Evolutionary conservation across 2,888 invertebrate genomes (phyloP).

Genomic region (Hedya salicella): DNA sequence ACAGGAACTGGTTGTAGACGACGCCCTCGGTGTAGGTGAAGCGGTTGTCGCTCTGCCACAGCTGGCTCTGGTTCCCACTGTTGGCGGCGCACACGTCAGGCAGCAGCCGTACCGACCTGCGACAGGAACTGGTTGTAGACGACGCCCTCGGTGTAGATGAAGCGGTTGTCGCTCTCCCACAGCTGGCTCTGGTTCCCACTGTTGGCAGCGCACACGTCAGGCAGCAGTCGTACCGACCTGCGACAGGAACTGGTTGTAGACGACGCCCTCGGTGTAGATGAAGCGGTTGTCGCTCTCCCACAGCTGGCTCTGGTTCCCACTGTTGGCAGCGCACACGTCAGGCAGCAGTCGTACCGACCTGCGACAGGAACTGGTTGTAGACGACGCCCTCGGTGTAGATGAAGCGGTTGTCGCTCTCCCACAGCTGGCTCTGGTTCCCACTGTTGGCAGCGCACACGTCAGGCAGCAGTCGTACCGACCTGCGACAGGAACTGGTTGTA

Average conservation of each 20-base stretch:
- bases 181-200: conserved; percentile 97
- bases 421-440: no score
- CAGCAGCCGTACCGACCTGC: conserved; percentile 78
- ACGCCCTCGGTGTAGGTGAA: conserved; percentile 97
- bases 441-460: no score
- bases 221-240: conserved; percentile 79
- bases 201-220: conserved; percentile 96
- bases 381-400: no score
- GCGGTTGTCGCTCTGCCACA: conserved; percentile 99
- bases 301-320: conserved; percentile 97
- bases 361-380: conserved; percentile 89
- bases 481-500: no score
- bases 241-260: conserved; percentile 98
- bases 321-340: conserved; percentile 95
- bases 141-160: conserved; percentile 97
- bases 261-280: conserved; percentile 96
- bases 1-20: conserved; percentile 98
- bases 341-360: conserved; percentile 70
- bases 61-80: conserved; percentile 96
- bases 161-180: conserved; percentile 98
- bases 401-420: no score
- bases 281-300: conserved; percentile 99
- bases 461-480: no score
- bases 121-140: conserved; percentile 99
- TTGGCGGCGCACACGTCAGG: conserved; percentile 95